Conservation (phyloP, 2,888 invertebrate genomes). For the Noctuana brunneofusca region DNA sequence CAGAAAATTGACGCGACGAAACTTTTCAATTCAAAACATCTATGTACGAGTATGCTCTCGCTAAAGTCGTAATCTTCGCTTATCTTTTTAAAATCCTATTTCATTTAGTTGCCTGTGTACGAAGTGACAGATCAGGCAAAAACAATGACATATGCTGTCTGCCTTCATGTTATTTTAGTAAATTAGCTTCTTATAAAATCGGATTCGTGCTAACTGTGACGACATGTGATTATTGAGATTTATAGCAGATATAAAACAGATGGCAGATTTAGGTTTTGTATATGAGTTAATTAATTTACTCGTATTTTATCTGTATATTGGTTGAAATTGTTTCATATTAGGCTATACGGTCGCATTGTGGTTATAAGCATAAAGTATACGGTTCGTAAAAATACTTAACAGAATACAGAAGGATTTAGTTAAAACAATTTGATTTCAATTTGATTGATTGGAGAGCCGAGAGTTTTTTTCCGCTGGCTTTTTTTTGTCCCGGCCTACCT, state of each 20-base stretch:
- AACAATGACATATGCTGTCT: conserved; percentile 28
- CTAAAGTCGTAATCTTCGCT: neutral
- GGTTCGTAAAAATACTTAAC: no score
- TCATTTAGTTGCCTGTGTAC: conserved; percentile 21
- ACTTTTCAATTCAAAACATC: conserved; percentile 20
- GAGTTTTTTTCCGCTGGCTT: no score
- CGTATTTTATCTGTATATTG: neutral
- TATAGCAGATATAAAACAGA: conserved; percentile 17
- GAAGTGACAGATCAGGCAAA: conserved; percentile 26
- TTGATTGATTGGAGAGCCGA: no score
- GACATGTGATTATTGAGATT: conserved; percentile 30
- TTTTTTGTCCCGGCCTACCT: no score
- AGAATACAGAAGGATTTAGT: no score
- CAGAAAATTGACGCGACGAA: no score
- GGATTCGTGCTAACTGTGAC: conserved; percentile 16
- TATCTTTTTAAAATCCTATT: conserved; percentile 10
- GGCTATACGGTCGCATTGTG: neutral
- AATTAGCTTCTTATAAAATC: conserved; percentile 28
- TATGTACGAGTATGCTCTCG: no score
- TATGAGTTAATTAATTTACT: neutral
- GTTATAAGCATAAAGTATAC: no score
- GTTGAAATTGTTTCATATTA: neutral
- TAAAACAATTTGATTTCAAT: no score
- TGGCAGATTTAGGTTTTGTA: neutral
- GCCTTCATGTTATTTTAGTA: conserved; percentile 30